A percentile compares a stretch with the other conserved stretches of the same genome.
Evolutionary conservation across 2,888 invertebrate species (phyloP).

Genomic region (Drosophila kokeensis): DNA sequence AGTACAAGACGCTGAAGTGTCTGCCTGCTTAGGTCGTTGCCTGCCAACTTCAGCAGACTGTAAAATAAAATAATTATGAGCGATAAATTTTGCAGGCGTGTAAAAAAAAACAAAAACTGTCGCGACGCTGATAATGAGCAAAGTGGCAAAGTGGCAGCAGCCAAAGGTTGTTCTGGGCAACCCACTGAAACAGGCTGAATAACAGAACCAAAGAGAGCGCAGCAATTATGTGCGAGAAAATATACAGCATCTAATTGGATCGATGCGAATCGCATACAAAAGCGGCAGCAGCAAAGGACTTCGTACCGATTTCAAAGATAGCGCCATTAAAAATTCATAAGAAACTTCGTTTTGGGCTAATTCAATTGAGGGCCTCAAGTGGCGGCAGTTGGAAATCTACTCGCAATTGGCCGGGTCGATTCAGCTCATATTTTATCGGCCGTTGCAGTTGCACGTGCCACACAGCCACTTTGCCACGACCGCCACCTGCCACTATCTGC

Average conservation of each 20-base stretch:
- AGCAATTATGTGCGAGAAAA: conserved; percentile 58
- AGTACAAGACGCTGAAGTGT: conserved; percentile 27
- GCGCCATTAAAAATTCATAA: conserved; percentile 70
- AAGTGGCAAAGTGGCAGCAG: conserved; percentile 10
- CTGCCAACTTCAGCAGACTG: conserved; percentile 77
- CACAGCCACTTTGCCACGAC: conserved; percentile 22
- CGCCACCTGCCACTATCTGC: conserved; percentile 22
- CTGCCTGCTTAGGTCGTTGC: conserved; percentile 65
- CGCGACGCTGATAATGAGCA: conserved; percentile 68
- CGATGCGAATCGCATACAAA: conserved; percentile 64
- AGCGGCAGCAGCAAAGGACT: conserved; percentile 19
- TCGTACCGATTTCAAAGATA: conserved; percentile 30
- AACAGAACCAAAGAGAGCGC: conserved; percentile 7
- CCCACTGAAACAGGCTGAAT: conserved; percentile 13
- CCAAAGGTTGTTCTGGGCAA: conserved; percentile 59
- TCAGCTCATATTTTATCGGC: conserved; percentile 70
- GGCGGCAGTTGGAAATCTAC: conserved; percentile 46
- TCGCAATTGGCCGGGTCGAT: conserved; percentile 40
- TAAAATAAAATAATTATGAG: conserved; percentile 78
- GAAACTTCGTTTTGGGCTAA: conserved; percentile 57
- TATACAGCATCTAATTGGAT: conserved; percentile 72
- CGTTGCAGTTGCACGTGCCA: conserved; percentile 77
- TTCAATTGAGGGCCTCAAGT: conserved; percentile 61
- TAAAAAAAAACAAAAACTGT: conserved; percentile 43
- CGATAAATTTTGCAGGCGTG: conserved; percentile 67